A percentile compares a stretch with the other conserved stretches of the same genome.
phyloP scores from a whole-genome alignment of 2,797 vertebrate genomes.

The Benthosema pterotum region DNA sequence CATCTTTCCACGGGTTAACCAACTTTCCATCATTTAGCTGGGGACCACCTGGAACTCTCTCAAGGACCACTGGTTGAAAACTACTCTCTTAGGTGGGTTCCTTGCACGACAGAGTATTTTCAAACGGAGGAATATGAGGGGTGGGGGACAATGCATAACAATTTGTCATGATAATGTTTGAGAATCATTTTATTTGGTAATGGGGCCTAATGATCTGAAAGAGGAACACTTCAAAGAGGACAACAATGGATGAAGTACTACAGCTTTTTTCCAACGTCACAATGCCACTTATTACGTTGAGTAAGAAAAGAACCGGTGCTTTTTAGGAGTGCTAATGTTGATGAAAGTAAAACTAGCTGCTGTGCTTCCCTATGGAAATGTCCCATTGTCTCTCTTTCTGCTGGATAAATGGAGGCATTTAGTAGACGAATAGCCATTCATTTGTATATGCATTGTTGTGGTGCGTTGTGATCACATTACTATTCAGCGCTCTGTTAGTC shows the following conservation, averaged over 20 bases:
- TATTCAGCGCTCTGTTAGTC: slow-evolving; percentile 43
- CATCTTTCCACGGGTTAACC: no score
- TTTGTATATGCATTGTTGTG: slow-evolving; percentile 47
- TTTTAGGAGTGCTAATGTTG: slow-evolving; percentile 70
- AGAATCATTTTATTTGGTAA: slow-evolving; percentile 57
- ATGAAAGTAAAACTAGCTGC: slow-evolving; percentile 74
- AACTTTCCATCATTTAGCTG: no score
- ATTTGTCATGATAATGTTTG: no score
- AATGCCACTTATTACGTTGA: slow-evolving; percentile 75
- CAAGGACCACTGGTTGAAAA: no score
- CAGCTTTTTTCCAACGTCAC: slow-evolving; percentile 74
- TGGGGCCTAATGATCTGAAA: slow-evolving; percentile 84
- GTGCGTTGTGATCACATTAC: slow-evolving; percentile 30
- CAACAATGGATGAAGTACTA: slow-evolving; percentile 71
- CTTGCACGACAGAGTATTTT: no score
- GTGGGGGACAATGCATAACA: no score
- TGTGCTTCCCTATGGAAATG: slow-evolving; percentile 61
- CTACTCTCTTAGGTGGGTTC: no score
- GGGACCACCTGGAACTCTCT: no score
- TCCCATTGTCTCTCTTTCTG: slow-evolving; percentile 26
- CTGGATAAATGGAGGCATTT: slow-evolving; percentile 56
- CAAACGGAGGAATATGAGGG: no score
- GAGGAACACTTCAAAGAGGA: slow-evolving; percentile 80
- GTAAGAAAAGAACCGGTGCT: slow-evolving; percentile 68
- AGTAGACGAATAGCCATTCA: slow-evolving; percentile 45